Base-by-base conservation (phyloP, 2,113 vertebrate genomes). In the Strigops habroptila region DNA sequence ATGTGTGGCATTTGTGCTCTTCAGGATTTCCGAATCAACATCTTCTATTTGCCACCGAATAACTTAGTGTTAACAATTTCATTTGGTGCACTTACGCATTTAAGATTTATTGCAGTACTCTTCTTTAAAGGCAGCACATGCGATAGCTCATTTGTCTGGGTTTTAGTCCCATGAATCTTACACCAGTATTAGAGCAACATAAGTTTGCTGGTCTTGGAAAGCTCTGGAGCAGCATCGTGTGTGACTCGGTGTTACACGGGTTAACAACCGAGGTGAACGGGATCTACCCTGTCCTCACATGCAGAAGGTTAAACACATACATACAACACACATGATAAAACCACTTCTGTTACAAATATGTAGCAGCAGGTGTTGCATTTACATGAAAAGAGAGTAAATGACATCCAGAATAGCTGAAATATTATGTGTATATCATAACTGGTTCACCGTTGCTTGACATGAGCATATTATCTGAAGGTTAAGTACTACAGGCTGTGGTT, bases 251-350 rank as follows among this genome's bases (percentile, higher is more conserved):
- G n/a, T 25, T 6, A 63, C 39, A 53, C 6, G 7, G 6, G 31
- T 46, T 44, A 41, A 27, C 46, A 49, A 23, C 28, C 0, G 0
- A 64, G 60, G 14, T 31, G 39, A 41, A 60, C 0, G 5, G 25
- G 37, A 41, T 1, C 39, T 17, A 31, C 51, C 3, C 37, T 35
- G 23, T 15, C 5, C 12, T 41, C 70, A 74, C 67, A 64, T 46
- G 41, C 12, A 37, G 48, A 10, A 60, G 53, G 4, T 31, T 65
- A 43, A 83, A 70, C 46, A 79, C 2, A 0, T 3, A 33, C 23
- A 30, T 23, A 55, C 70, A 88, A 41, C 25, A 63, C 1, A 5
- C 59, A 81, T 1, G 0, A 37, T 12, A 75, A 83, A 88, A 92
- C 16, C 68, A 78, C 23, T 92, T 75, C 59, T 82, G 55, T 37